phyloP scores from a whole-genome alignment of 2,113 vertebrate genomes.

The Ciconia maguari region DNA sequence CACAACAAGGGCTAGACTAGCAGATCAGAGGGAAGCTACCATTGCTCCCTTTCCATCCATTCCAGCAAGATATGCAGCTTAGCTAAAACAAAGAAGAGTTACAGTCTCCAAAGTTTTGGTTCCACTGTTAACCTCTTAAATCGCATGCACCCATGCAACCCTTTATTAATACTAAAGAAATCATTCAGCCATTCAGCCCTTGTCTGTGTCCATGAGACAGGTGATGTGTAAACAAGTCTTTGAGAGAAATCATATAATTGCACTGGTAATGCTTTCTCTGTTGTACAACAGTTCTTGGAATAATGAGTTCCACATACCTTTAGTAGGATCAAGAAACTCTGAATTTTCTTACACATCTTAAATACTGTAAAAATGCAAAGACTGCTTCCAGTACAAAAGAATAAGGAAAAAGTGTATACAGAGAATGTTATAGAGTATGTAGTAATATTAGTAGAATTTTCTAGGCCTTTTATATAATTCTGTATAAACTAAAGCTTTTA shows the following conservation, averaged over 20 bases:
- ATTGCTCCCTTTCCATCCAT: not conserved
- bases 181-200: not conserved
- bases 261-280: not conserved
- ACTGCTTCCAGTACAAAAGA: not conserved
- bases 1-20: not conserved
- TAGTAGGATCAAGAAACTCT: not conserved
- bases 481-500: not conserved
- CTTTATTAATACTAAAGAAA: not conserved
- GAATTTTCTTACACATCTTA: not conserved
- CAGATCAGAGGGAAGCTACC: not conserved
- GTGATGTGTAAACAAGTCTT: not conserved
- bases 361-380: not conserved
- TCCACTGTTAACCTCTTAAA: not conserved
- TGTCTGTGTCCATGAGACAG: not conserved
- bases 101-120: not conserved
- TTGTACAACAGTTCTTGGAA: not conserved
- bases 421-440: not conserved
- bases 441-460: not conserved
- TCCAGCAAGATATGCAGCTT: not conserved
- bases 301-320: not conserved
- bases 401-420: not conserved
- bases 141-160: accelerated
- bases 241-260: not conserved
- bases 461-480: not conserved
- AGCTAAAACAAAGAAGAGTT: not conserved